Evolutionary conservation across 2,797 vertebrate genomes (phyloP).

Genomic region (Orientallactaga sibirica): DNA sequence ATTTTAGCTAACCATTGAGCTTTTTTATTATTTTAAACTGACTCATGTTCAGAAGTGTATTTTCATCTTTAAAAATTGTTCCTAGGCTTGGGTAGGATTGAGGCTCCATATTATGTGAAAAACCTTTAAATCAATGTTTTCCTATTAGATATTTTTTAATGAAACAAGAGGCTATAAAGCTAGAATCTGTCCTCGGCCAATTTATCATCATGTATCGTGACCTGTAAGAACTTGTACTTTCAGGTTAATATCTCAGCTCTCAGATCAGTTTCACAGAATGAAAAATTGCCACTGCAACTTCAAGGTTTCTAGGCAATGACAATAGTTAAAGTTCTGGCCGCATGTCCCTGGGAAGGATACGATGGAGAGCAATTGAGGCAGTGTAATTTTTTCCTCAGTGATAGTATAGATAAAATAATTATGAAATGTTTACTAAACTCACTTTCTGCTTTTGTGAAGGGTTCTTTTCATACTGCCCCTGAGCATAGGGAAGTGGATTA

Average conservation of each 20-base stretch:
- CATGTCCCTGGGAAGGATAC: not conserved
- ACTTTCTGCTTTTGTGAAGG: not conserved
- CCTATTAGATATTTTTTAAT: conserved; percentile 1
- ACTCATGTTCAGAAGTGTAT: conserved; percentile 20
- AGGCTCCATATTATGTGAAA: not conserved
- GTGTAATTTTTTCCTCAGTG: not conserved
- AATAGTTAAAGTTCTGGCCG: not conserved
- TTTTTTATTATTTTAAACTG: conserved; percentile 28
- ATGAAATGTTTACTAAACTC: not conserved
- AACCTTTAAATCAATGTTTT: conserved; percentile 8
- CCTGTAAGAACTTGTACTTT: not conserved
- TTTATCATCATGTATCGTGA: not conserved
- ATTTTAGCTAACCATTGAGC: not conserved
- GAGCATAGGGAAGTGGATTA: not conserved
- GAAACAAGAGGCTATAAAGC: not conserved
- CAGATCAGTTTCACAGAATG: not conserved
- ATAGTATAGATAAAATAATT: not conserved
- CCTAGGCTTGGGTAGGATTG: not conserved
- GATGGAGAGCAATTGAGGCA: not conserved
- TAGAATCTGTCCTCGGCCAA: not conserved
- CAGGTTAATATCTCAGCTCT: not conserved
- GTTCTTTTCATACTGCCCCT: not conserved
- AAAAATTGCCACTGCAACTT: not conserved
- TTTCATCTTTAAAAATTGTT: conserved; percentile 28
- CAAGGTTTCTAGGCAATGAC: not conserved